These are phyloP conservation scores for Aratinga solstitialis DNA, from an alignment of 2,797 vertebrate species.

Conservation along the genomic window DNA sequence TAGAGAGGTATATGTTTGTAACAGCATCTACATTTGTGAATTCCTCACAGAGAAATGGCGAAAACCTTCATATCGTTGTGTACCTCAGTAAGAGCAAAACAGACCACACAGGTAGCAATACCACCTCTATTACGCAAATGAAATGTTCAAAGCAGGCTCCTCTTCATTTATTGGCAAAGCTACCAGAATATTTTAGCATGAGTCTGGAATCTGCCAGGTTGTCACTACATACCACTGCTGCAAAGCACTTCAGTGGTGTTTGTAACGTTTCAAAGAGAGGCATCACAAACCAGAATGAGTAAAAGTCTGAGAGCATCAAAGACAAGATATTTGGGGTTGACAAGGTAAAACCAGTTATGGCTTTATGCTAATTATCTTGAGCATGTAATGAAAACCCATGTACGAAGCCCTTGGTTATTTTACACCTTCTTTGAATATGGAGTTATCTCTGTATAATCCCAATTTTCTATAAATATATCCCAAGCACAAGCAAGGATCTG, in stretches of 20 bases:
- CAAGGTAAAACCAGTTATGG: neutral
- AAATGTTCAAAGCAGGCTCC: constrained; percentile 35
- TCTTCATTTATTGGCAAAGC: constrained; percentile 53
- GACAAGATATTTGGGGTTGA: neutral
- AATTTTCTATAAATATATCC: neutral
- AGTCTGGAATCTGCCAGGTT: constrained; percentile 33
- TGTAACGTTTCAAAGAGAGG: neutral
- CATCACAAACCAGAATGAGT: neutral
- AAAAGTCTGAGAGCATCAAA: neutral
- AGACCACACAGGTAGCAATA: constrained; percentile 62
- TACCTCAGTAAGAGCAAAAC: neutral
- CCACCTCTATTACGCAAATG: neutral
- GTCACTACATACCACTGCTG: constrained; percentile 26
- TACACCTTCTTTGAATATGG: neutral
- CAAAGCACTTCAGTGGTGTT: neutral
- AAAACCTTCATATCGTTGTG: neutral
- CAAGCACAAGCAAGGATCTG: neutral
- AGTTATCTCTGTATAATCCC: neutral
- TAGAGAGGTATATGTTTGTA: neutral
- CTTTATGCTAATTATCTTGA: neutral
- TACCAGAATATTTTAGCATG: constrained; percentile 37
- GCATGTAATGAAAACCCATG: neutral
- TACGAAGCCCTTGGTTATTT: neutral
- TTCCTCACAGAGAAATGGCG: neutral
- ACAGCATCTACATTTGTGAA: neutral